A percentile compares a stretch with the other conserved stretches of the same genome.
These are phyloP conservation scores for Ramphastos sulfuratus DNA, from an alignment of 2,113 vertebrate genomes.

Conservation along the genomic window DNA sequence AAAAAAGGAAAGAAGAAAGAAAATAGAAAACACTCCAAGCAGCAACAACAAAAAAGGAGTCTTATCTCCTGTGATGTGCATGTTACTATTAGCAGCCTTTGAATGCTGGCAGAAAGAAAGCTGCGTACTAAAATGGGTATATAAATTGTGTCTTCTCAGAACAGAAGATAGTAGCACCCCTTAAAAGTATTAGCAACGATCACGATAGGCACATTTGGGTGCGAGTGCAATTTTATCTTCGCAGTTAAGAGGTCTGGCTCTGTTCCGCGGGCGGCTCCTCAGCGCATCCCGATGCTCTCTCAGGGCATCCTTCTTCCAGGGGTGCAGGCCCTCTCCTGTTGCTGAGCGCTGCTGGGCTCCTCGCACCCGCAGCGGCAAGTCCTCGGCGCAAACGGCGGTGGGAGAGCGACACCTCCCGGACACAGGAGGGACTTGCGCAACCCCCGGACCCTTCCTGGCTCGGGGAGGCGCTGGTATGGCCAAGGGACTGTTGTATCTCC, in stretches of 20 bases:
- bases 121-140: background rate
- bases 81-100: background rate
- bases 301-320: no score
- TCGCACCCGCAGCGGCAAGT: fast-evolving
- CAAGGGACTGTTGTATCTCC: fast-evolving
- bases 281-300: fast-evolving
- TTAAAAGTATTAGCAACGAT: background rate
- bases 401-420: slow-evolving; percentile 53
- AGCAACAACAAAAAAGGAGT: background rate
- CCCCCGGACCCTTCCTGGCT: fast-evolving
- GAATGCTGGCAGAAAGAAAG: background rate
- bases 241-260: fast-evolving
- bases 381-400: background rate
- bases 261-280: background rate
- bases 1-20: no score
- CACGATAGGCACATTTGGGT: fast-evolving
- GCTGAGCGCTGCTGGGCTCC: fast-evolving
- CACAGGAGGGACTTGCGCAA: background rate
- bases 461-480: fast-evolving
- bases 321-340: fast-evolving
- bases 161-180: background rate
- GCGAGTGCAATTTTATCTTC: fast-evolving
- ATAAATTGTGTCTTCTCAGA: background rate
- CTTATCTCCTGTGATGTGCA: fast-evolving
- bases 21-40: no score